Evolutionary conservation across 2,113 vertebrate genomes (phyloP), one percentile per base, ranked within the genome.

Genomic region (Hiodon tergisus): DNA sequence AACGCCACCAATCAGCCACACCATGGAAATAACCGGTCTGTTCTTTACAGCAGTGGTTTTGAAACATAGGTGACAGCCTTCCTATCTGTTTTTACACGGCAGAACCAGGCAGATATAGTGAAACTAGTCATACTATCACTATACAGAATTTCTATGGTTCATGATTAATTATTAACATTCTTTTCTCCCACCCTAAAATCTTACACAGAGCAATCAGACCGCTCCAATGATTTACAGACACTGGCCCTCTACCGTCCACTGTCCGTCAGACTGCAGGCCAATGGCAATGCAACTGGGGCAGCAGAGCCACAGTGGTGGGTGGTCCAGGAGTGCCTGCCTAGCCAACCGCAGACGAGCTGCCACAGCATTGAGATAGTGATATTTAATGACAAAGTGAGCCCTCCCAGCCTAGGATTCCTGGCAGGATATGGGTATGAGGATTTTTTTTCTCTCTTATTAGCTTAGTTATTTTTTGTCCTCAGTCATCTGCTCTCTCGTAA

Each of bases 351-450:
- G 46, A 78, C 58, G 17, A 88, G 84, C 70, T 89, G 90, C 81
- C 78, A 82, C 55, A 91, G 79, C 74, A 90, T 92, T 4, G 86
- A 94, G 77, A 79, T 93, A 0, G 59, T 89, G 46, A 82, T 93
- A 68, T 90, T 86, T 78, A 92, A 79, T 9, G 92, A 94, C 81
- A 93, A 92, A 86, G 93, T 92, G 83, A 94, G 92, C 79, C 93
- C 94, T 14, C 83, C 88, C 65, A 93, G 90, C 75, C 81, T 91
- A 81, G 91, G 91, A 58, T 93, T 94, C 77, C 81, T 94, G 73
- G 91, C 87, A 0, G 92, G 90, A 83, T 91, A 93, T 0, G 86
- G 93, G 92, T 92, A 84, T 71, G 76, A 60, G 17, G 10, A 4
- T 17, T 2, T 13, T 46, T 48, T 13, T 8, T 46, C 13, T 61